Conservation (phyloP, 2,888 invertebrate species). For the Drosophila setosimentum region DNA sequence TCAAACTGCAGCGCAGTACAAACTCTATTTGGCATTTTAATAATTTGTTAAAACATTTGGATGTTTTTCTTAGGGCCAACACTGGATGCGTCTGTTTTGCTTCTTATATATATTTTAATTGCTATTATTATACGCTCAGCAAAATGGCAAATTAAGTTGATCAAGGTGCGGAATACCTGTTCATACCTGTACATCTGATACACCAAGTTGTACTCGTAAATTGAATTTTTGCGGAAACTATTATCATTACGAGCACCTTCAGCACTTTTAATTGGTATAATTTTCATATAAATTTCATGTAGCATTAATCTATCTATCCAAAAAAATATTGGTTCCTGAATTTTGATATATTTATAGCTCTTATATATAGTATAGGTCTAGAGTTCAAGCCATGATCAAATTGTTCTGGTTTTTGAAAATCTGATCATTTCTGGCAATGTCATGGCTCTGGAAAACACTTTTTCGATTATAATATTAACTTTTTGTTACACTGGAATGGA, state of each 20-base stretch:
- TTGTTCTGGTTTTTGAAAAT: background rate
- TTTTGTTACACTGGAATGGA: background rate
- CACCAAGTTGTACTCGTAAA: slow-evolving; percentile 12
- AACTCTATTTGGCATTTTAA: slow-evolving; percentile 41
- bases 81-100: background rate
- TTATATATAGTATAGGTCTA: background rate
- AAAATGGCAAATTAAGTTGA: slow-evolving; percentile 11
- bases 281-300: background rate
- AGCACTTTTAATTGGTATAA: background rate
- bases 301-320: background rate
- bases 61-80: slow-evolving; percentile 41
- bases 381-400: background rate
- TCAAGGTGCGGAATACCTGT: background rate
- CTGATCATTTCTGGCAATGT: background rate
- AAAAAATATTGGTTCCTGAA: background rate
- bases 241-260: background rate
- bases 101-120: slow-evolving; percentile 59
- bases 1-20: slow-evolving; percentile 23
- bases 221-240: background rate
- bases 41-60: slow-evolving; percentile 44
- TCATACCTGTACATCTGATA: background rate
- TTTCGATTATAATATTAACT: background rate
- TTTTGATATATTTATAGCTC: background rate
- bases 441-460: background rate
- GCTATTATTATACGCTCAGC: slow-evolving; percentile 48